A percentile compares a stretch with the other conserved stretches of the same genome.
Evolutionary conservation across 2,888 invertebrate genomes (phyloP).

Genomic region (Agriopis aurantiaria): DNA sequence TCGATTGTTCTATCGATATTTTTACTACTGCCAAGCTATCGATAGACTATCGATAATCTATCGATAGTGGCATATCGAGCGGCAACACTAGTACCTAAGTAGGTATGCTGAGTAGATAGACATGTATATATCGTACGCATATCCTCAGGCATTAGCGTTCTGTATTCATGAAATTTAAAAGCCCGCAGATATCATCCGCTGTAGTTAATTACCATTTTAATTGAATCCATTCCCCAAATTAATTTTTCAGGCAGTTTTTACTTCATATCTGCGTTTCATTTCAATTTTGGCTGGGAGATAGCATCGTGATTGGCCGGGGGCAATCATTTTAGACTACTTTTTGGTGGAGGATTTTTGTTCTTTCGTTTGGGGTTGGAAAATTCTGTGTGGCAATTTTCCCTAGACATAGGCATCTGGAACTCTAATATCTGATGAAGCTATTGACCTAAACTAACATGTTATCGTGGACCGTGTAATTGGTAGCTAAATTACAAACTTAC

Average conservation of each 20-base stretch:
- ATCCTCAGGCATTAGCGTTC: slow-evolving; percentile 19
- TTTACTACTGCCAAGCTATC: too few relatives aligned
- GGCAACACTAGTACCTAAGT: too few relatives aligned
- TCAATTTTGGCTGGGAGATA: slow-evolving; percentile 26
- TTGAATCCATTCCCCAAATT: slow-evolving; percentile 59
- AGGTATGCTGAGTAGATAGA: too few relatives aligned
- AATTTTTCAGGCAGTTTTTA: slow-evolving; percentile 44
- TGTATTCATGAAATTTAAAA: slow-evolving; percentile 52
- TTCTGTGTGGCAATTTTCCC: not conserved
- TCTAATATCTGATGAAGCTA: too few relatives aligned
- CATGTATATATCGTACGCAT: not conserved
- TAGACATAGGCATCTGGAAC: not conserved
- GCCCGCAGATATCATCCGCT: slow-evolving; percentile 50
- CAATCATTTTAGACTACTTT: slow-evolving; percentile 16
- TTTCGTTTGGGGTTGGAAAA: not conserved
- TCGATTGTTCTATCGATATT: too few relatives aligned
- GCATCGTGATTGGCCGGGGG: slow-evolving; percentile 24
- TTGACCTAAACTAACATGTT: too few relatives aligned
- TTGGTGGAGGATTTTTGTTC: not conserved
- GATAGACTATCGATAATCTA: too few relatives aligned
- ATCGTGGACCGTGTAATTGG: too few relatives aligned
- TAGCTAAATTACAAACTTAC: too few relatives aligned
- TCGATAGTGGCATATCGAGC: too few relatives aligned
- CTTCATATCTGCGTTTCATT: slow-evolving; percentile 32
- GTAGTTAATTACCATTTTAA: slow-evolving; percentile 68